Base-by-base conservation (phyloP, 2,797 vertebrate species). In the Pseudomugil gertrudae region DNA sequence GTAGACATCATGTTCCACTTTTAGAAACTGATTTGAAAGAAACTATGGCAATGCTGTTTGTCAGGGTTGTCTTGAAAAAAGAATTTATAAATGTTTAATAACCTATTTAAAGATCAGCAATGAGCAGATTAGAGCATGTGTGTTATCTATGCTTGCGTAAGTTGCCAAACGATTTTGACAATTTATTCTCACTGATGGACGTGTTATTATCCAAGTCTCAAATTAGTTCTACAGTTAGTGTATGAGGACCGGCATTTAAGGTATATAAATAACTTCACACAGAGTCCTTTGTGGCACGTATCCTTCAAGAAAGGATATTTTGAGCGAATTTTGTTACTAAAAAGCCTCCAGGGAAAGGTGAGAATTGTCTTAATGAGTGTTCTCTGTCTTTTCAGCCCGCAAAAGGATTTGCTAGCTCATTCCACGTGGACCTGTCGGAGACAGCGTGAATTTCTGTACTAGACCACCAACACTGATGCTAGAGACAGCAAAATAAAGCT, bases 371-470 rank as follows among this genome's bases (percentile, higher is more conserved):
- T 91, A 92, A 92, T 53, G 0, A 80, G 63, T 91, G 59, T 90
- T 94, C 92, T 95, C 83, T 90, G 89, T 91, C 90, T 88, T 82
- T 83, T 80, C 95, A 99, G 98, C 98, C 94, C 95, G 95, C 93
- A 98, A 98, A 97, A 98, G 96, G 97, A 96, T 99, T 97, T 99
- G 97, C 96, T 99, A 99, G 97, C 95, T 96, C 96, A 68, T 97
- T 98, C 95, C 92, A 94, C 69, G 95, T 96, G 95, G 95, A 97
- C 93, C 95, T 96, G 93, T 96, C 96, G 85, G 97, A 97, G 95
- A 97, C 96, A 91, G 96, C 96, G 92, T 98, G 96, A 94, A 95
- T 95, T 95, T 95, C 94, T 92, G 95, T 95, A 92, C 93, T 93
- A 93, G 94, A 94, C 94, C 93, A 93, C 85, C 83, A 69, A 86